Conservation (phyloP, 2,888 invertebrate species). For the Diarsia dahlii region DNA sequence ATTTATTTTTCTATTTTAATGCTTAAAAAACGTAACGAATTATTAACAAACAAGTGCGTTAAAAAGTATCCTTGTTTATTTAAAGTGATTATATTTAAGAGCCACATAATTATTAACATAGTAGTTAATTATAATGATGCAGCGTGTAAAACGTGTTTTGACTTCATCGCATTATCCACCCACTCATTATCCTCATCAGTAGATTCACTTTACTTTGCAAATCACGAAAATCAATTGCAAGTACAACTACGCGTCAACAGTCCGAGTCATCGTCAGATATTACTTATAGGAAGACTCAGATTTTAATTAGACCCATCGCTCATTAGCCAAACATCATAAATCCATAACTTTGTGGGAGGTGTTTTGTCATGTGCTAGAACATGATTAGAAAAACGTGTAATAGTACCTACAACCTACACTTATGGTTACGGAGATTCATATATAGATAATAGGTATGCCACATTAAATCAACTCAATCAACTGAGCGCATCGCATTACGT, state of each 20-base stretch:
- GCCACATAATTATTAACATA: neutral
- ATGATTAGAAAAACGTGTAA: slow-evolving; percentile 48
- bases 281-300: slow-evolving; percentile 18
- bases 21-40: neutral
- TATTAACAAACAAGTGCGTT: neutral
- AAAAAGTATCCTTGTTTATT: neutral
- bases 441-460: slow-evolving; percentile 4
- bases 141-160: neutral
- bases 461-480: slow-evolving; percentile 45
- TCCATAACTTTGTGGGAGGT: slow-evolving; percentile 29
- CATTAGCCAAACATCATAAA: slow-evolving; percentile 10
- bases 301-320: slow-evolving; percentile 41
- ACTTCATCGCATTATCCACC: neutral
- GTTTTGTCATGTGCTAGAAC: slow-evolving; percentile 24
- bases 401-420: slow-evolving; percentile 35
- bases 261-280: slow-evolving; percentile 17
- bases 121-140: neutral
- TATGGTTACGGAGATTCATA: slow-evolving; percentile 19
- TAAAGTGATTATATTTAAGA: neutral
- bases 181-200: neutral
- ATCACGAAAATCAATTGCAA: slow-evolving; percentile 19
- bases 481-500: slow-evolving; percentile 45
- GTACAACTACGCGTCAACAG: neutral
- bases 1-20: neutral
- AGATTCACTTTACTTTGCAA: neutral